Base-by-base conservation (phyloP, 1,140 invertebrate species). In the Mya arenaria region DNA sequence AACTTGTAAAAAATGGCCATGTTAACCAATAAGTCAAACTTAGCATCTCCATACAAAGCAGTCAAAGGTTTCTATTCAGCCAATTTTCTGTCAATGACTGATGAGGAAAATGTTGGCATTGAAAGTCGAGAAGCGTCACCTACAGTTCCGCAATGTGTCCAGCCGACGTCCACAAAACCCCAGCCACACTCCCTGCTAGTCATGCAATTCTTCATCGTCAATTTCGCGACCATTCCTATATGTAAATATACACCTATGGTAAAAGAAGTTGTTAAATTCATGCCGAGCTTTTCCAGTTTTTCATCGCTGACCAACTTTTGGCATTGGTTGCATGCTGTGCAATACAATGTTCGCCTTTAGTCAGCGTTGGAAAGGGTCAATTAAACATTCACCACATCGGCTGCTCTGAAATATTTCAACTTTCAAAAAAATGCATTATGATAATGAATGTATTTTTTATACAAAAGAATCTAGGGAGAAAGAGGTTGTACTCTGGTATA, bases 401-500 rank as follows among this genome's bases (percentile, higher is more conserved):
- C n/a, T n/a, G n/a, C n/a, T 75, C 56, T 10, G 32, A 44, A 75
- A 75, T 75, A 63, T 65, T 75, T 75, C 44, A 17, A 39, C 25
- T 48, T 48, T 13, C 25, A 41, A 10, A 75, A 75, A 75, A 75
- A 48, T 75, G 58, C 58, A 75, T 75, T 75, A 41, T 30, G 39
- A 75, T 75, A 62, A 63, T 63, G 73, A 62, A 75, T 75, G 41
- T 36, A 62, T 39, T 39, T 75, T 62, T 75, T 48, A 65, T 34
- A 63, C 58, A 75, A 75, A 39, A 48, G 19, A 37, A 28, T 36
- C 58, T 30, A 63, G 56, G 28, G 28, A 17, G 25, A 48, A 62
- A 55, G 37, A 37, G 39, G 23, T 23, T 13, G 23, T 34, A 55
- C 32, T 72, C 30, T 34, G 15, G n/a, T 30, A 71, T 71, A 71